These are phyloP conservation scores for Tetramorium bicarinatum DNA, from an alignment of 2,888 invertebrate species.

Conservation along the genomic window DNA sequence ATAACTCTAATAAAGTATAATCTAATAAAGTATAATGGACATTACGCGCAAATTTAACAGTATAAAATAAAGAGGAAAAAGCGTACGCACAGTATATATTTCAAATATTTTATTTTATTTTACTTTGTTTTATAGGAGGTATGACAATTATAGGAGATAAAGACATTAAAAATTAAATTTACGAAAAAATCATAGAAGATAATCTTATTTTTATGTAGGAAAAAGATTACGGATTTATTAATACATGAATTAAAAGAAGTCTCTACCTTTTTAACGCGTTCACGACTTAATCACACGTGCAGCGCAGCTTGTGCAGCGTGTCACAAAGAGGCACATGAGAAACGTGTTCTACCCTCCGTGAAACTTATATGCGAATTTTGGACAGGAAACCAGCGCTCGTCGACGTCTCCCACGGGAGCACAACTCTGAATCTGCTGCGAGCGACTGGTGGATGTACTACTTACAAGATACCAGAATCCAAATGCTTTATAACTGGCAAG, in stretches of 20 bases:
- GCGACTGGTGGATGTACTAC: conserved; percentile 42
- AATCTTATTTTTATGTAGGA: neutral
- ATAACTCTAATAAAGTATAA: no score
- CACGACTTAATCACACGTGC: conserved; percentile 10
- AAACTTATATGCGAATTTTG: conserved; percentile 64
- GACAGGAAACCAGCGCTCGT: conserved; percentile 47
- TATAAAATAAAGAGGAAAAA: neutral
- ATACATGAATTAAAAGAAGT: neutral
- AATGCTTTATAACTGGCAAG: conserved; percentile 64
- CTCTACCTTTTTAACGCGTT: neutral
- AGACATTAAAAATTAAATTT: neutral
- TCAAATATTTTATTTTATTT: neutral
- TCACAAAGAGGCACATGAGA: conserved; percentile 12
- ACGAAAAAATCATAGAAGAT: neutral
- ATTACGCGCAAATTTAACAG: no score
- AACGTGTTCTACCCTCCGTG: conserved; percentile 46
- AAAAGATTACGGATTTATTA: neutral
- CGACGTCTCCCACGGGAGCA: conserved; percentile 44
- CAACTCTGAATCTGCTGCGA: conserved; percentile 51
- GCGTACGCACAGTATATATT: neutral
- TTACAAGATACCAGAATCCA: conserved; percentile 60
- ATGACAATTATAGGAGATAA: neutral
- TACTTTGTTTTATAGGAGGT: neutral
- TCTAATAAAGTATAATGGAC: no score
- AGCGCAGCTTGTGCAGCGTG: neutral